Evolutionary conservation across 2,888 invertebrate species (phyloP), one percentile per base, ranked within the genome.

Genomic region (Celastrina argiolus): DNA sequence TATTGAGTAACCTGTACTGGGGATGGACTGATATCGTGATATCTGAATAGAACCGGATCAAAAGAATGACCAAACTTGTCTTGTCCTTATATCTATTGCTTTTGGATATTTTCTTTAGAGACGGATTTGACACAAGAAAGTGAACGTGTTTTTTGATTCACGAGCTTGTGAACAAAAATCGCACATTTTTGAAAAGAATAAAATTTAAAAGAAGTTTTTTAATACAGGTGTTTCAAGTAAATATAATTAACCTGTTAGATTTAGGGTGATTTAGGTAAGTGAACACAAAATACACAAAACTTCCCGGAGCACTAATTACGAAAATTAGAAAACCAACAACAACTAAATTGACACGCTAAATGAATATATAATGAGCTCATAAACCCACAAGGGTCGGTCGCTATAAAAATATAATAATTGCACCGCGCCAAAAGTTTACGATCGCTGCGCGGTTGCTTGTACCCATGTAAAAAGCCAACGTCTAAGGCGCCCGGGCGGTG

Each of bases 381-480:
- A 28, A 42, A 26, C 28, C 28, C 42, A 45, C 34, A 6, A 51
- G 51, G 18, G 51, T 51, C 14, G 14, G 7, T 18, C 8, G 22
- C 36, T 51, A 51, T 42, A 31, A 39, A 22, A 26, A 26, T 28
- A 41, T 28, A 58, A 64, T 64, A 59, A 67, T 67, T 59, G 18
- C 34, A 67, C 12, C 56, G 66, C 67, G 66, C 80, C 76, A 76
- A 86, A 83, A 77, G 87, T 88, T 85, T 69, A 42, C 67, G 66
- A 73, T 76, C 73, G 74, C 84, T 78, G 80, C 74, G 71, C 76
- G 76, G 78, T 82, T 86, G 85, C 87, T 88, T 86, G 83, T 81
- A 82, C 81, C 82, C 88, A 84, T 87, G 89, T 89, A 90, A 90
- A 89, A 90, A 90, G 87, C 87, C 84, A 88, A 85, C 87, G 88